Evolutionary conservation across 2,113 vertebrate genomes (phyloP).

Genomic region (Euleptes europaea): DNA sequence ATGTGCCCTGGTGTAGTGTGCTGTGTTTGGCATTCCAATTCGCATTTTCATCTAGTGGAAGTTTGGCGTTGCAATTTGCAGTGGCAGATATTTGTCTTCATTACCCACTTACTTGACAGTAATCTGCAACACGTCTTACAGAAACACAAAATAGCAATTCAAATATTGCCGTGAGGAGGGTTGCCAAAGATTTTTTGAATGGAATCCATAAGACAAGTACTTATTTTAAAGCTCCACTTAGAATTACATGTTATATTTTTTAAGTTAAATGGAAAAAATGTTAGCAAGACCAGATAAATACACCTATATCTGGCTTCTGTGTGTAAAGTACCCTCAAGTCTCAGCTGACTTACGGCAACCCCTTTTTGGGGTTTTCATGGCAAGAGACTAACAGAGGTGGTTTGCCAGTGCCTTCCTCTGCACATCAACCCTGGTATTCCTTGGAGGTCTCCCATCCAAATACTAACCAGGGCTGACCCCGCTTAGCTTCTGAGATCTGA

Average conservation of each 20-base stretch:
- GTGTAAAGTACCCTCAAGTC: neutral
- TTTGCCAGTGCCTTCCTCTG: too few species aligned
- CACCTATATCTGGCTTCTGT: neutral
- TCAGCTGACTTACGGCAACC: too few species aligned
- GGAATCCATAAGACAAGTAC: conserved; percentile 54
- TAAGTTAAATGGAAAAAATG: conserved; percentile 51
- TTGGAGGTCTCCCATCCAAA: too few species aligned
- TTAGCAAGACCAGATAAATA: conserved; percentile 52
- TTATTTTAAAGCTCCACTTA: conserved; percentile 59
- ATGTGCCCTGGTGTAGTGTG: conserved; percentile 20
- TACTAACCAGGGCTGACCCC: too few species aligned
- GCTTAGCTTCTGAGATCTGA: too few species aligned
- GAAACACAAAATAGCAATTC: conserved; percentile 10
- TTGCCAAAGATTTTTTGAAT: conserved; percentile 35
- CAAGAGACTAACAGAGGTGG: too few species aligned
- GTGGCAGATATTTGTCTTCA: conserved; percentile 49
- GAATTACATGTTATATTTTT: conserved; percentile 65
- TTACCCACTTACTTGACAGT: conserved; percentile 53
- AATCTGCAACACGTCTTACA: conserved; percentile 46
- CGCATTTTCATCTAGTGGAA: conserved; percentile 47
- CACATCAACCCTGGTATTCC: too few species aligned
- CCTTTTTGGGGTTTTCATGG: too few species aligned
- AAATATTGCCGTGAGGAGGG: conserved; percentile 30
- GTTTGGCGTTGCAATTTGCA: conserved; percentile 30
- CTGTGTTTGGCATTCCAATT: conserved; percentile 49